These are phyloP conservation scores for Bombyx mori DNA, from an alignment of 1,140 invertebrate species.

Conservation along the genomic window ASM3026992v2 NC_085124.1:8728001-8728500, in stretches of 20 bases:
- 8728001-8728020: too few relatives aligned
- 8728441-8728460: slow-evolving; percentile 50
- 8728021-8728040: too few relatives aligned
- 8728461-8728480: slow-evolving; percentile 59
- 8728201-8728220: too few relatives aligned
- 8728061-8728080: too few relatives aligned
- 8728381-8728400: slow-evolving; percentile 70
- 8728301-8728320: slow-evolving; percentile 62
- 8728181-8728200: too few relatives aligned
- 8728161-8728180: too few relatives aligned
- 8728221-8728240: slow-evolving; percentile 45
- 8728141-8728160: too few relatives aligned
- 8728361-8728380: slow-evolving; percentile 64
- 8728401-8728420: slow-evolving; percentile 67
- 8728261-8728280: slow-evolving; percentile 44
- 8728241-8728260: slow-evolving; percentile 46
- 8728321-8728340: slow-evolving; percentile 67
- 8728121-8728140: too few relatives aligned
- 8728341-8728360: slow-evolving; percentile 61
- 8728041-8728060: too few relatives aligned
- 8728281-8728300: slow-evolving; percentile 28
- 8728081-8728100: too few relatives aligned
- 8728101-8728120: too few relatives aligned
- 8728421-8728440: slow-evolving; percentile 55
- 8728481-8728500: slow-evolving; percentile 40